phyloP scores from a whole-genome alignment of 2,888 invertebrate genomes.

The Sinodicranocentrus sp. region DNA sequence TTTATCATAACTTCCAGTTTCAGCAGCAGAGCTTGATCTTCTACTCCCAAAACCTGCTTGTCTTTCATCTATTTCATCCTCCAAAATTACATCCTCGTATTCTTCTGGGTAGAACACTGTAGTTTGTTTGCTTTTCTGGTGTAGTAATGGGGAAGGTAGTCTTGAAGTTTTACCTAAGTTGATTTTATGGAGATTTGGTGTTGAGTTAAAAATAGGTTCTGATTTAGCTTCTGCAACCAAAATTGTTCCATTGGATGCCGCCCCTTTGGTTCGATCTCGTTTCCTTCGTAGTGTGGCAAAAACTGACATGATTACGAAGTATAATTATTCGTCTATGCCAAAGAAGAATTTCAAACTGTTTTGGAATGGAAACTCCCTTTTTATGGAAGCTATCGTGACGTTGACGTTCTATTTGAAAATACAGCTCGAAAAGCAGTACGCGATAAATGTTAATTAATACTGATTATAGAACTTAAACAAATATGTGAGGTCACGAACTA shows the following conservation, averaged over 20 bases:
- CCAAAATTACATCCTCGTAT: constrained; percentile 44
- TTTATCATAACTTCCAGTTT: background rate
- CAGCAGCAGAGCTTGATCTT: constrained; percentile 45
- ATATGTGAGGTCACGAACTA: too few species aligned
- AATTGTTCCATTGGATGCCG: constrained; percentile 36
- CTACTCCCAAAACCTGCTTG: constrained; percentile 45
- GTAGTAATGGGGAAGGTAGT: background rate
- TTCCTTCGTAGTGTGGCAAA: constrained; percentile 72
- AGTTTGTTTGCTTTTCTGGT: constrained; percentile 16
- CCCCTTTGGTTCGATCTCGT: constrained; percentile 55
- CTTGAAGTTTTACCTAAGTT: constrained; percentile 27
- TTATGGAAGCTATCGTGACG: too few species aligned
- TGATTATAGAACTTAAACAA: too few species aligned
- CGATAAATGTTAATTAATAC: too few species aligned
- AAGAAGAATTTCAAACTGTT: too few species aligned
- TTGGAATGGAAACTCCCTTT: too few species aligned
- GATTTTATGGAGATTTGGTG: constrained; percentile 74
- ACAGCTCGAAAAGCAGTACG: too few species aligned
- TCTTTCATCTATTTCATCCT: constrained; percentile 27
- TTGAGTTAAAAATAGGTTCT: constrained; percentile 66
- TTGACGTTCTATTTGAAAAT: too few species aligned
- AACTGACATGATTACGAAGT: constrained; percentile 70
- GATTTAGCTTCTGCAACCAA: constrained; percentile 36
- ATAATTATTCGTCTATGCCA: too few species aligned
- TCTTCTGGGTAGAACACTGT: constrained; percentile 48